A percentile compares a stretch with the other conserved stretches of the same genome.
phyloP scores from a whole-genome alignment of 2,113 vertebrate species.

The Neomonachus schauinslandi region DNA sequence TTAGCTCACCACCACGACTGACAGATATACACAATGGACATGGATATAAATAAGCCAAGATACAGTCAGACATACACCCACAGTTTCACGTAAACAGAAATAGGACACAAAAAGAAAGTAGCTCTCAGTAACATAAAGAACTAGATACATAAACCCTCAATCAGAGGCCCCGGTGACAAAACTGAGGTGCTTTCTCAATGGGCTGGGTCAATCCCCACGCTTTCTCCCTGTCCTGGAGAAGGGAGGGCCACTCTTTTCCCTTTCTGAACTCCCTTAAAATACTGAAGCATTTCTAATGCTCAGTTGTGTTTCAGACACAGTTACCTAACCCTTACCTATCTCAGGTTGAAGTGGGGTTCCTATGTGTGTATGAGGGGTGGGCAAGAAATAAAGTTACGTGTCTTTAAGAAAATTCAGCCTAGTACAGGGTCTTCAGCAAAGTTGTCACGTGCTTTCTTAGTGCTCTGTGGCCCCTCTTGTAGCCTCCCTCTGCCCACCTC shows the following conservation, averaged over 20 bases:
- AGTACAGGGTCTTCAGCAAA: neutral
- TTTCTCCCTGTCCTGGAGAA: neutral
- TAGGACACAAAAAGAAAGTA: neutral
- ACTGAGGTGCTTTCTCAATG: neutral
- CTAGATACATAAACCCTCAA: neutral
- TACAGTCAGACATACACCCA: neutral
- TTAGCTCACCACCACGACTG: neutral
- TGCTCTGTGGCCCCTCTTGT: neutral
- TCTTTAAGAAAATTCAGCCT: constrained; percentile 34
- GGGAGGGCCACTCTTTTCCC: neutral
- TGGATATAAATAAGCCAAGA: neutral
- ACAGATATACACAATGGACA: neutral
- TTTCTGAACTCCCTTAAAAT: neutral
- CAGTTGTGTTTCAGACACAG: neutral
- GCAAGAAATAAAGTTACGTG: neutral
- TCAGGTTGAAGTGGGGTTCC: neutral
- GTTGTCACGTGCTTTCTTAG: neutral
- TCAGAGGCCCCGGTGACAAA: neutral
- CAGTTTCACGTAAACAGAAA: neutral
- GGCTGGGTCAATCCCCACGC: neutral
- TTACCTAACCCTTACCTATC: neutral
- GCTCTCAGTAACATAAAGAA: neutral
- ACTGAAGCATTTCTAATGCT: neutral
- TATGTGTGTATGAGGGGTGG: neutral
- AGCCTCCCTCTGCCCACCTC: neutral